A percentile compares a stretch with the other conserved stretches of the same genome.
These are phyloP conservation scores for Peromyscus polionotus DNA, from an alignment of 2,113 vertebrate species.

Conservation along the genomic window DNA sequence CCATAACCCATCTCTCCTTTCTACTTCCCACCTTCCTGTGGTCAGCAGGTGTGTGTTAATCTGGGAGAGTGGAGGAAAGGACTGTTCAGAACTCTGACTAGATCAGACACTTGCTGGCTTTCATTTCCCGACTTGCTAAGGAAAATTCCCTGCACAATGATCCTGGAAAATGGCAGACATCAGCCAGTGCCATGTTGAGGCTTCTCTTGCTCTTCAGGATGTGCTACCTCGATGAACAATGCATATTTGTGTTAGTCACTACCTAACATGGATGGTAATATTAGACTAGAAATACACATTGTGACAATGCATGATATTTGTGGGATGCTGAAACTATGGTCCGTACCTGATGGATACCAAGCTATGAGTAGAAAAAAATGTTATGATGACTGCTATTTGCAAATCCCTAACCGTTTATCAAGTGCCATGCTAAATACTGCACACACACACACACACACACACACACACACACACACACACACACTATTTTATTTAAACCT, in stretches of 20 bases:
- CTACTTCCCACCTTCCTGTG: neutral
- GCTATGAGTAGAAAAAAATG: neutral
- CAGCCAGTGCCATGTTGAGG: neutral
- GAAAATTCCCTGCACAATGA: neutral
- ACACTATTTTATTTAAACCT: conserved; percentile 6
- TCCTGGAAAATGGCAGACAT: neutral
- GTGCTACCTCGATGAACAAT: neutral
- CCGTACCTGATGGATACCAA: neutral
- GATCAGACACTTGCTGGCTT: conserved; percentile 22
- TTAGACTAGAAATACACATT: neutral
- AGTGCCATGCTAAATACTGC: neutral
- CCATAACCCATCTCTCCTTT: neutral
- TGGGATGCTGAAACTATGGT: neutral
- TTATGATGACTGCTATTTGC: neutral
- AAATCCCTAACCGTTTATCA: neutral
- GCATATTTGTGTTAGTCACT: neutral
- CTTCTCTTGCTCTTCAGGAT: neutral
- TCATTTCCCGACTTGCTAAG: conserved; percentile 45
- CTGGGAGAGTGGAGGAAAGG: neutral
- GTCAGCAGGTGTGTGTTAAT: neutral
- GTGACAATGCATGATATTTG: neutral
- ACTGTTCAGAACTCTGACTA: neutral
- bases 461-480: too few relatives aligned
- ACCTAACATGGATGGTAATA: neutral
- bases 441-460: neutral